Conservation (phyloP, 2,797 vertebrate genomes). For the Xiphophorus birchmanni region DNA sequence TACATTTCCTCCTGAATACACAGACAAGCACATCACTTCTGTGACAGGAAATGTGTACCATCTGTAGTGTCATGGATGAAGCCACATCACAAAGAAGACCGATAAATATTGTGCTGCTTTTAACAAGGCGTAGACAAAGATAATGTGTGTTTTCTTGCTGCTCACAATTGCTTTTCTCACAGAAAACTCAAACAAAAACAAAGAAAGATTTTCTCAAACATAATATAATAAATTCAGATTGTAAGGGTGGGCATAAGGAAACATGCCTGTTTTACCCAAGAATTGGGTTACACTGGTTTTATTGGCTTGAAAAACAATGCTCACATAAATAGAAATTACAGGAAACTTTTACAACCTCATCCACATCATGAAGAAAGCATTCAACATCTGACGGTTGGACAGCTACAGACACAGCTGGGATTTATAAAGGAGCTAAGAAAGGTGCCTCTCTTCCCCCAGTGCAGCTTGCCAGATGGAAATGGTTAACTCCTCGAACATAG, state of each 20-base stretch:
- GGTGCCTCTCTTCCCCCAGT: constrained; percentile 65
- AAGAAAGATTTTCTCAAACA: constrained; percentile 11
- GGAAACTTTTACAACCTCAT: constrained; percentile 70
- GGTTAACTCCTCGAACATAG: constrained; percentile 61
- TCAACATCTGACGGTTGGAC: constrained; percentile 71
- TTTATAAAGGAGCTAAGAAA: constrained; percentile 73
- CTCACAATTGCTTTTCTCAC: constrained; percentile 1
- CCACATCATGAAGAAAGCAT: constrained; percentile 77
- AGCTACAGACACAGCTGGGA: constrained; percentile 79
- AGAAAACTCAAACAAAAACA: constrained; percentile 6
- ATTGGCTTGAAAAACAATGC: constrained; percentile 64
- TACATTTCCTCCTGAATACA: constrained; percentile 49
- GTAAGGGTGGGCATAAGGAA: constrained; percentile 25
- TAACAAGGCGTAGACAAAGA: not conserved
- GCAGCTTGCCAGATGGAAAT: constrained; percentile 69
- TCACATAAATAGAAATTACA: constrained; percentile 71
- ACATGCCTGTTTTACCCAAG: constrained; percentile 26
- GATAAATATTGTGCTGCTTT: constrained; percentile 25
- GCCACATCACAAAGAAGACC: constrained; percentile 13
- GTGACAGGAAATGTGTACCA: constrained; percentile 71
- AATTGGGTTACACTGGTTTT: constrained; percentile 46
- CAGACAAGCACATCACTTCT: constrained; percentile 53
- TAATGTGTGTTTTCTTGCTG: constrained; percentile 14
- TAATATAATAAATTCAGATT: constrained; percentile 34
- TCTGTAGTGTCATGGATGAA: constrained; percentile 61